Conservation (phyloP, 2,113 vertebrate genomes). For the Casuarius casuarius region DNA sequence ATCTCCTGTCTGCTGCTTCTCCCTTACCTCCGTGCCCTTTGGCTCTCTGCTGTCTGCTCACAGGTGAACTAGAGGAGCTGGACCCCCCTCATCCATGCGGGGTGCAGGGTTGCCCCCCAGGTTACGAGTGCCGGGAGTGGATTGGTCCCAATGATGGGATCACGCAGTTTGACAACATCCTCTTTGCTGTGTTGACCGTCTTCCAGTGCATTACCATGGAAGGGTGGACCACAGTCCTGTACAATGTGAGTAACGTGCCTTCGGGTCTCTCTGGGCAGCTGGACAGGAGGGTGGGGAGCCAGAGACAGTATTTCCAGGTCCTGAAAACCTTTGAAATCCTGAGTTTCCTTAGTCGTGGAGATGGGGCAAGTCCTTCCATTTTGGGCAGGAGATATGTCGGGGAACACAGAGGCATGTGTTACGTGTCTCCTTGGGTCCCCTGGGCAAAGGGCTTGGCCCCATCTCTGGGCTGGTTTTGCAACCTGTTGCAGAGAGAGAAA, state of each 20-base stretch:
- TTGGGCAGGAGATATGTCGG: background rate
- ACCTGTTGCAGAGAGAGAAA: background rate
- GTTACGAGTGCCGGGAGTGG: conserved; percentile 89
- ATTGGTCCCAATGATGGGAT: conserved; percentile 97
- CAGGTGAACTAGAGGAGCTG: conserved; percentile 82
- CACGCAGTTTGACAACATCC: conserved; percentile 99
- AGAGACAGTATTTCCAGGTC: background rate
- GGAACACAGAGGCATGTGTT: background rate
- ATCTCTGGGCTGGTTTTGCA: background rate
- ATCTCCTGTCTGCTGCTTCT: background rate
- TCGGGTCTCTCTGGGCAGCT: background rate
- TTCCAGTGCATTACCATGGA: conserved; percentile 99
- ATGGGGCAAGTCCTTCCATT: rapidly evolving
- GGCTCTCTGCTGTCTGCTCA: background rate
- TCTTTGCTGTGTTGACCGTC: conserved; percentile 96
- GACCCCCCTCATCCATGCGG: conserved; percentile 89
- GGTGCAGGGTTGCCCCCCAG: conserved; percentile 86
- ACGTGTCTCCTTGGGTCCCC: background rate
- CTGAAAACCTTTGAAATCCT: background rate
- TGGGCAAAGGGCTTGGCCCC: background rate
- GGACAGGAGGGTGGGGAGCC: background rate
- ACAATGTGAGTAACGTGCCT: conserved; percentile 86
- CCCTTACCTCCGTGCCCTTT: background rate
- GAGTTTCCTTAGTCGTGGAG: background rate
- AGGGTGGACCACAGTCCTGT: conserved; percentile 98